Base-by-base conservation (phyloP, 2,888 invertebrate genomes). In the Oegoconia quadripuncta region DNA sequence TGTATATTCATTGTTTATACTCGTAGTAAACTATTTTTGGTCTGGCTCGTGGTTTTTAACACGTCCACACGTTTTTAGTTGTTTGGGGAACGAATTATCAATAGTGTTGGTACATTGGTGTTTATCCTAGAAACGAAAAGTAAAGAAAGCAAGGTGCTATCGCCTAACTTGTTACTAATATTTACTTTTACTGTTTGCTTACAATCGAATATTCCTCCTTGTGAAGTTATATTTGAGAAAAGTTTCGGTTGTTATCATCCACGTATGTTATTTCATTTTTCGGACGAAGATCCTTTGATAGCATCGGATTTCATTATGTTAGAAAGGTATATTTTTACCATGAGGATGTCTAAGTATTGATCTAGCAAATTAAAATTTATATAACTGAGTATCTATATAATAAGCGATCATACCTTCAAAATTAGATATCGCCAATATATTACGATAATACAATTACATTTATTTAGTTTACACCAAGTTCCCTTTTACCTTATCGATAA, bases 61-160 rank as follows among this genome's bases (percentile, higher is more conserved):
- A 54, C 50, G 37, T 57, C 50, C 49, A 47, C 40, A 48, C 44
- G 54, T 13, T 34, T 54, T 55, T 55, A 52, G 42, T 34, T 69
- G 62, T 76, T 67, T 71, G 54, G 44, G 31, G 34, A 45, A 47
- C 41, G 48, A 46, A 66, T 74, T 74, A 68, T 62, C 65, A 50
- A 45, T 44, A 46, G 50, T n/a, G n/a, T n/a, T n/a, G n/a, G n/a
- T n/a, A 52, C 57, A 50, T 64, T 55, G 71, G 61, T 74, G 67
- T 68, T 58, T 53, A 55, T 44, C 47, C 11, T 18, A 39, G 49
- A 46, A 52, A 52, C 54, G 54, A 44, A 56, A 58, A 48, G 52
- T 46, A 51, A 55, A 49, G 54, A 58, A 55, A 44, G 46, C 53
- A 55, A 55, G 57, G 49, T 55, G 58, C 57, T 55, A 57, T 54